Base-by-base conservation (phyloP, 92 coral and sea anemone species). In the Nematostella vectensis region DNA sequence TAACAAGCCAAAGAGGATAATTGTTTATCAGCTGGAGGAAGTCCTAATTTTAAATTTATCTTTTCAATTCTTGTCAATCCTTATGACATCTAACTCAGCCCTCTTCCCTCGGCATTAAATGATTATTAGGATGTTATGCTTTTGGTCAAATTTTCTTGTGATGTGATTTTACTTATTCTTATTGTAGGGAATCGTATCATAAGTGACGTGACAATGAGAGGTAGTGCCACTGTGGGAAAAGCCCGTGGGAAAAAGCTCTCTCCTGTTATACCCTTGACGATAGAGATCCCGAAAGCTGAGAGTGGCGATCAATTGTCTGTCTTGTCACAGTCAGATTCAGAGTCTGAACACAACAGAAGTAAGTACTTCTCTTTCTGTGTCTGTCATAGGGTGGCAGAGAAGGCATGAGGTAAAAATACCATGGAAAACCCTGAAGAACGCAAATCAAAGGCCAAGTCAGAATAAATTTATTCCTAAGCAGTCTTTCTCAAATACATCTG, bases 261-360 rank as follows among this genome's bases (percentile, higher is more conserved):
- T 30, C 72, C 88, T 19, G 73, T 69, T 27, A 55, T 72, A 26
- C 71, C 83, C 1, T 65, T 85, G 43, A 70, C 77, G 4, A 85
- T 85, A 57, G 68, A 77, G 3, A 85, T 85, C 54, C 95, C 95
- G 11, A 85, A 68, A 30, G 79, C 79, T 40, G 57, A 29, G 8
- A 80, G 95, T 67, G 88, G 88, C 0, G 83, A 69, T 30, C 80
- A 79, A 50, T 58, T 79, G 17, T 73, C 80, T 20, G 25, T 75
- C 3, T 62, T 65, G 25, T 67, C 83, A 18, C 88, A 85, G 57
- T 85, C 95, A 27, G 95, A 85, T 42, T 85, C 95, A 1, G 95
- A 85, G 50, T 80, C 79, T 0, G 81, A 76, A 25, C 82, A 76
- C 25, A 73, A 65, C 50, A 55, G 72, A 66, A 70, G 95, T 85